Evolutionary conservation across 2,113 vertebrate genomes (phyloP).

Genomic region (Channa argus): DNA sequence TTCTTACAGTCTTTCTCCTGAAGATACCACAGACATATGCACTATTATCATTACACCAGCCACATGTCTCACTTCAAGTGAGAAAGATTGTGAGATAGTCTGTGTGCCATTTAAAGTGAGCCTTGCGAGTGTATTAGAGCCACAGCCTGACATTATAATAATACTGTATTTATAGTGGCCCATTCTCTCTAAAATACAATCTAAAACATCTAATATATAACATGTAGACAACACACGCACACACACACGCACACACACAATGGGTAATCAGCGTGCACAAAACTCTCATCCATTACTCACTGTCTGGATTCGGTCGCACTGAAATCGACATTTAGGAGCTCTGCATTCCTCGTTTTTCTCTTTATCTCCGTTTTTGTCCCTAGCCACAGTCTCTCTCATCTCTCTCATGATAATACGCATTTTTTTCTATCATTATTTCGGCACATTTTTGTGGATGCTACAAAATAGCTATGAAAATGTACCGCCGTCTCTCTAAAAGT

Average conservation of each 20-base stretch:
- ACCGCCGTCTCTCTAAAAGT: neutral
- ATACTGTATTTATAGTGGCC: constrained; percentile 24
- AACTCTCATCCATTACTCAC: constrained; percentile 50
- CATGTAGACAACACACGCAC: neutral
- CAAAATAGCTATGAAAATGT: constrained; percentile 13
- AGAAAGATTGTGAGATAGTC: constrained; percentile 18
- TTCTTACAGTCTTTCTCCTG: constrained; percentile 32
- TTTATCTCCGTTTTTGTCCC: constrained; percentile 9
- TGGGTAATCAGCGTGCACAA: constrained; percentile 44
- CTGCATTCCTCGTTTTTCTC: constrained; percentile 32
- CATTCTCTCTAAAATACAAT: constrained; percentile 34
- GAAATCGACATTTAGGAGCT: constrained; percentile 44
- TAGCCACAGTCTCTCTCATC: constrained; percentile 6
- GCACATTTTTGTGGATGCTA: neutral
- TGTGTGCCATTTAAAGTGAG: constrained; percentile 11
- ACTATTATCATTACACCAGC: constrained; percentile 33
- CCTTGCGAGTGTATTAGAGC: constrained; percentile 21
- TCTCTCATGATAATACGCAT: neutral
- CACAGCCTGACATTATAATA: constrained; percentile 41
- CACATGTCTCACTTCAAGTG: constrained; percentile 22
- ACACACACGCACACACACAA: constrained; percentile 10
- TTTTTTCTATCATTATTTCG: constrained; percentile 4
- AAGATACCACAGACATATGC: constrained; percentile 50
- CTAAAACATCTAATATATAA: constrained; percentile 25
- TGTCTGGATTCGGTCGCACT: constrained; percentile 39